Conservation (phyloP, 2,113 vertebrate genomes). For the Bufo gargarizans region DNA sequence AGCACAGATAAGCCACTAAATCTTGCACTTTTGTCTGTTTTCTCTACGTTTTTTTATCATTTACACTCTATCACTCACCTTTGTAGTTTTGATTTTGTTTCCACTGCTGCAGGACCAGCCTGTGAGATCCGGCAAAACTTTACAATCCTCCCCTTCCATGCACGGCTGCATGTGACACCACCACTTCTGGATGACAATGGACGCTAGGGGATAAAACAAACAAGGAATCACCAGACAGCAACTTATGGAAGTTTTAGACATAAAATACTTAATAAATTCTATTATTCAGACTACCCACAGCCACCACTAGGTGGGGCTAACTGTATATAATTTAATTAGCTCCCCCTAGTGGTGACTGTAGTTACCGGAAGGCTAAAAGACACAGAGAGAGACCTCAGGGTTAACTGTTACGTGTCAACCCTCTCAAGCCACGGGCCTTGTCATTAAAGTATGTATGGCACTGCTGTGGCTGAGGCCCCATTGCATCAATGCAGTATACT, state of each 20-base stretch:
- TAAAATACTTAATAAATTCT: not conserved
- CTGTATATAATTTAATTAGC: not conserved
- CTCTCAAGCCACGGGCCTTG: too few relatives aligned
- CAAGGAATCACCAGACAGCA: not conserved
- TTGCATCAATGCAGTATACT: too few relatives aligned
- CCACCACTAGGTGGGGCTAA: not conserved
- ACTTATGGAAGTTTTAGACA: too few relatives aligned
- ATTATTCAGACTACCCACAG: not conserved
- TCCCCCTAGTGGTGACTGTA: too few relatives aligned
- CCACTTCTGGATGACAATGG: conserved; percentile 95
- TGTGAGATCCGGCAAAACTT: conserved; percentile 92
- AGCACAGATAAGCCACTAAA: too few relatives aligned
- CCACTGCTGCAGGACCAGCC: conserved; percentile 99
- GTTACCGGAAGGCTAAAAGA: too few relatives aligned
- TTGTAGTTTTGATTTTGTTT: conserved; percentile 99
- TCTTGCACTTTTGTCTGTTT: not conserved
- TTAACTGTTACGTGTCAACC: too few relatives aligned
- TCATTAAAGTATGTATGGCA: too few relatives aligned
- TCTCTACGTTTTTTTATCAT: not conserved
- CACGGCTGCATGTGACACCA: conserved; percentile 98
- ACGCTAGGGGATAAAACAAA: conserved; percentile 71
- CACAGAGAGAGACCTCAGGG: too few relatives aligned
- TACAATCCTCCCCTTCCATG: conserved; percentile 94
- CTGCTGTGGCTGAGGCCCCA: too few relatives aligned
- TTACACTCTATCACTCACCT: conserved; percentile 68